Conservation (phyloP, 2,113 vertebrate species). For the Abramis brama region DNA sequence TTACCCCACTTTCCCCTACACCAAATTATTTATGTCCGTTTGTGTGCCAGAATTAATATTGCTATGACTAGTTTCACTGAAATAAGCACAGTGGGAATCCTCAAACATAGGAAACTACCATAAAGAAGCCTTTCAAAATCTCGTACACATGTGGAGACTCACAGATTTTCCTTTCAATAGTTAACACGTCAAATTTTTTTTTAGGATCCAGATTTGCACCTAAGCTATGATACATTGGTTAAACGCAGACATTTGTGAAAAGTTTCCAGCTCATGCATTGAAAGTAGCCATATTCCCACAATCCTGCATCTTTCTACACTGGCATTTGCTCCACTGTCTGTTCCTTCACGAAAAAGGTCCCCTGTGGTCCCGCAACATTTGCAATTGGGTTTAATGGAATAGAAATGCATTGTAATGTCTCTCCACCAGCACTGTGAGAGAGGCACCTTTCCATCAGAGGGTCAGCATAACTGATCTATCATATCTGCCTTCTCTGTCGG, state of each 20-base stretch:
- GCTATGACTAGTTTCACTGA: slow-evolving; percentile 6
- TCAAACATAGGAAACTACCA: slow-evolving; percentile 19
- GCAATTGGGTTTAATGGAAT: slow-evolving; percentile 67
- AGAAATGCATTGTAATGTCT: slow-evolving; percentile 73
- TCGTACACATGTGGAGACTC: background rate
- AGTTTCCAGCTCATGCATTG: background rate
- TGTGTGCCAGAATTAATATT: slow-evolving; percentile 22
- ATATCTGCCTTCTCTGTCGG: slow-evolving; percentile 47
- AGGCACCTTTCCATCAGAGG: slow-evolving; percentile 61
- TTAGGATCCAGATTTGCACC: slow-evolving; percentile 2
- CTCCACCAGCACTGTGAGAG: slow-evolving; percentile 47
- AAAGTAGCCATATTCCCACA: slow-evolving; percentile 6
- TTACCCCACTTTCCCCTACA: background rate
- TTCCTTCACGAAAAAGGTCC: slow-evolving; percentile 68
- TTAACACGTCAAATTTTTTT: slow-evolving; percentile 12
- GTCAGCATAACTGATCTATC: slow-evolving; percentile 34
- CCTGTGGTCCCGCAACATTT: slow-evolving; percentile 73
- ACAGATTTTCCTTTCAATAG: slow-evolving; percentile 8
- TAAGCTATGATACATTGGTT: slow-evolving; percentile 9
- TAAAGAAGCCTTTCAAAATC: slow-evolving; percentile 24
- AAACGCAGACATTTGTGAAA: background rate
- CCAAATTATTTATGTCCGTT: background rate
- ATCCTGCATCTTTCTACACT: slow-evolving; percentile 42
- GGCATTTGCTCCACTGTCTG: slow-evolving; percentile 72
- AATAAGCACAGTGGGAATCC: slow-evolving; percentile 27